Evolutionary conservation across 2,888 invertebrate species (phyloP), one percentile per base, ranked within the genome.

Genomic region (Drosophila lutescens): DNA sequence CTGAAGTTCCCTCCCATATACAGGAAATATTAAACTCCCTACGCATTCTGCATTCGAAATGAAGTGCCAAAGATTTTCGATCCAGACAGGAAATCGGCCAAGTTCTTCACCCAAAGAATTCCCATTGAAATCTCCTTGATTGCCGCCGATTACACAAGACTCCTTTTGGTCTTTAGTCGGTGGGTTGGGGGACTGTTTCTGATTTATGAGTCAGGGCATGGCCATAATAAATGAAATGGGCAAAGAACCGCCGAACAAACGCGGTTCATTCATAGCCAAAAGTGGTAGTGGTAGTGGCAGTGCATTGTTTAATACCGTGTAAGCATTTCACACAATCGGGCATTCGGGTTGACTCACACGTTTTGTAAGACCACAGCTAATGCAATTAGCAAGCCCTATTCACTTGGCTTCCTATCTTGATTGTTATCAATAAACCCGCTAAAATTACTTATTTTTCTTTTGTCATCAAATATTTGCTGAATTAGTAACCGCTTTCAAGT

Each of bases 201-300:
- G 77, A 74, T 62, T 66, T 49, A 50, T 53, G 71, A 66, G 53
- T 49, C 65, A 70, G 38, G 34, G 32, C 41, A n/a, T n/a, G 36
- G 9, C 44, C 44, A 2, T 44, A 10, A 13, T 20, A 20, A 51
- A 74, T 44, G 57, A 69, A 74, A 46, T 55, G 58, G 68, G 66
- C 75, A 51, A 78, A 78, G 51, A 61, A 56, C 5, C 15, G 32
- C 7, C 32, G 38, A 70, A 80, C 78, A 80, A 74, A 68, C 65
- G 72, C 30, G 67, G 60, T 51, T 55, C 80, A 82, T 82, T 82
- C 82, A 80, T 72, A 59, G 69, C 49, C 60, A 60, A 71, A 40
- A 56, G 38, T 38, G 49, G 47, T 15, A 30, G 50, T 47, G 57
- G 69, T 26, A 54, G 34, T 38, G 17, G 61, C 50, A 46, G 20